Evolutionary conservation across 2,888 invertebrate species (phyloP), one percentile per base, ranked within the genome.

Genomic region (Trichopoda pennipes): DNA sequence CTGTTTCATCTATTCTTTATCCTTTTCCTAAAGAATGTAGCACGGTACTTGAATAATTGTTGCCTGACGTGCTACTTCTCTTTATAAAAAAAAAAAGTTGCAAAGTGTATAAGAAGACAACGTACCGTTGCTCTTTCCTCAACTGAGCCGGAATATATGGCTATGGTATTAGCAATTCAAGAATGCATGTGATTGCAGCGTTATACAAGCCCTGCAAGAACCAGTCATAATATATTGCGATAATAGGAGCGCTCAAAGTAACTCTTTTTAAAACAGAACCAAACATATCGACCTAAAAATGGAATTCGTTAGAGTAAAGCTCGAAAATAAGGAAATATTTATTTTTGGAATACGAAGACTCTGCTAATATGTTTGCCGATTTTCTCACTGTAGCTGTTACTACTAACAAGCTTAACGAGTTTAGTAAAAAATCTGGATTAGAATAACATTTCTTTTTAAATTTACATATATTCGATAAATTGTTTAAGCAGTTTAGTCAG

Each of bases 41-140:
- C n/a, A n/a, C n/a, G n/a, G n/a, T n/a, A n/a, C n/a, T n/a, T n/a
- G n/a, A n/a, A n/a, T n/a, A n/a, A n/a, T n/a, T n/a, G n/a, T n/a
- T n/a, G n/a, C n/a, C n/a, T n/a, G n/a, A n/a, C n/a, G n/a, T n/a
- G n/a, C n/a, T n/a, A n/a, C n/a, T n/a, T n/a, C n/a, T n/a, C n/a
- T n/a, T n/a, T n/a, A n/a, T n/a, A n/a, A n/a, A n/a, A n/a, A n/a
- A n/a, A n/a, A n/a, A n/a, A n/a, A n/a, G n/a, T n/a, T n/a, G 1
- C 58, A 38, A 60, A 35, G 56, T 12, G 12, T 12, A 60, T 38
- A 12, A 60, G 16, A 38, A 2, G 55, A 2, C 68, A 68, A 55
- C 68, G 17, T n/a, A 68, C 55, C 1, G 17, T 68, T 1, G 68
- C 60, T 9, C 38, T 35, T 14, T 56, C 56, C 1, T 56, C 56